Conservation (phyloP, 2,888 invertebrate genomes). For the Drosophila neoperkinsi region DNA sequence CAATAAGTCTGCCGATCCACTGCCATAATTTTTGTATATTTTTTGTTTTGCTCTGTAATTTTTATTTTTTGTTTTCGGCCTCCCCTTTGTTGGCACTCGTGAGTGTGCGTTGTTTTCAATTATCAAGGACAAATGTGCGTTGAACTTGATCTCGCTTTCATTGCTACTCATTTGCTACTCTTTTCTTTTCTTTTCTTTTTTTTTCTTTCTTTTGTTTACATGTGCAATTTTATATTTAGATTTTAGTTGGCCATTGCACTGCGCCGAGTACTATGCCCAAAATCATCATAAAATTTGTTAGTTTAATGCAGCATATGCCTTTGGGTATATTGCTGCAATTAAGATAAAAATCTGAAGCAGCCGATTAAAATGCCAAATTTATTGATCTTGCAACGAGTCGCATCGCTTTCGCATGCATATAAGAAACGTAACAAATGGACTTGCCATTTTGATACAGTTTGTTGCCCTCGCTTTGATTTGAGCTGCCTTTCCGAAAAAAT, state of each 20-base stretch:
- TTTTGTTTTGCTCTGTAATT: conserved; percentile 43
- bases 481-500: conserved; percentile 67
- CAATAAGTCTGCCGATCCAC: conserved; percentile 81
- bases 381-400: conserved; percentile 45
- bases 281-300: conserved; percentile 67
- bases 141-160: conserved; percentile 81
- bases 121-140: conserved; percentile 81
- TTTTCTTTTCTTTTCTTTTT: conserved; percentile 33
- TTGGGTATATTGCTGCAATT: conserved; percentile 42
- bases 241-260: conserved; percentile 18
- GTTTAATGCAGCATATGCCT: conserved; percentile 57
- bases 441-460: conserved; percentile 53
- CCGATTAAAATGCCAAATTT: conserved; percentile 73
- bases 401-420: conserved; percentile 26
- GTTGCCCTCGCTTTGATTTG: conserved; percentile 63
- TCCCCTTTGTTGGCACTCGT: conserved; percentile 53
- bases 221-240: conserved; percentile 68
- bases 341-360: conserved; percentile 61
- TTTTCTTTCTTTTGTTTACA: conserved; percentile 58
- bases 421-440: conserved; percentile 60
- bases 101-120: conserved; percentile 61
- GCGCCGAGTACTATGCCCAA: conserved; percentile 29
- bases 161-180: conserved; percentile 47
- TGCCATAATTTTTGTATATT: conserved; percentile 80
- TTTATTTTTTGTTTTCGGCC: conserved; percentile 61